Evolutionary conservation across 2,888 invertebrate species (phyloP), one percentile per base, ranked within the genome.

Genomic region (Archips xylosteana): DNA sequence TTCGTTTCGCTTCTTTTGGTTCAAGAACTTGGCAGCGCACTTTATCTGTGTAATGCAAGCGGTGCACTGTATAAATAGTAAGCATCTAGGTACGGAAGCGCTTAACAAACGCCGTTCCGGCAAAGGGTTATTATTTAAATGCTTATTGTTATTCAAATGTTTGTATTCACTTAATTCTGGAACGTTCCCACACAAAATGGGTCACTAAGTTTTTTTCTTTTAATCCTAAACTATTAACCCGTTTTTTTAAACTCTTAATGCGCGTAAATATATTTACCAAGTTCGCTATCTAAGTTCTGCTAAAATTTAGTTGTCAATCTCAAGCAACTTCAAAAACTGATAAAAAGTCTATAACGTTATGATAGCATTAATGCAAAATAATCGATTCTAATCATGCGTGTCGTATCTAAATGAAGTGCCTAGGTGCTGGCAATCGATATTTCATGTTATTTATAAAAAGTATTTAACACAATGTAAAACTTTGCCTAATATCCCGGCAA

Each of bases 1-100:
- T 90, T 92, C 90, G 87, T 89, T 92, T 87, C 91, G 89, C 87
- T 93, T 92, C 94, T 94, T 94, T 93, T 92, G 88, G 89, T 83
- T 82, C 83, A 89, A 89, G 91, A 73, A 92, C 92, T 94, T 94
- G 94, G 94, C 94, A 94, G 85, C 88, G 89, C 92, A 90, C 89
- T 91, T 93, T 92, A 93, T 94, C 89, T 90, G 84, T 85, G 88
- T 88, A 92, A 92, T 90, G 93, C 92, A 87, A 89, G 87, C 89
- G 83, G 86, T 89, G 89, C 89, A 84, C 84, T 88, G 84, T 86
- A 85, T 92, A 89, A 89, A 92, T 91, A 93, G 89, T 89, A 87
- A 88, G 82, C 85, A 79, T 74, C 69, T 74, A 45, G 45, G 74
- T 59, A 36, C 67, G 76, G 68, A 70, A 70, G 70, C 66, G 68